Evolutionary conservation across 2,888 invertebrate species (phyloP).

Genomic region (Escarpia spicata): DNA sequence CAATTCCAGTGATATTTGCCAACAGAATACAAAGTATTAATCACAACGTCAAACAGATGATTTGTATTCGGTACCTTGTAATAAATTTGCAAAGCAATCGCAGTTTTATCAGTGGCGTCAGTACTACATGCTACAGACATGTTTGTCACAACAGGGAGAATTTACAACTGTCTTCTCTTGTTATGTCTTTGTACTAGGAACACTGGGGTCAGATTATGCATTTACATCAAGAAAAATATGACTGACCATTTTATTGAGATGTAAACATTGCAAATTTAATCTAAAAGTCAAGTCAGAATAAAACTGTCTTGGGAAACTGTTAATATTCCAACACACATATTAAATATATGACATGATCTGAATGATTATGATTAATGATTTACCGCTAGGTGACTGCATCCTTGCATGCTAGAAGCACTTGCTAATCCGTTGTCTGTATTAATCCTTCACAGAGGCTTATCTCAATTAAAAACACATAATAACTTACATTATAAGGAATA

Average conservation of each 20-base stretch:
- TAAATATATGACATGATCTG: too few species aligned
- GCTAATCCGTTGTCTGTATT: neutral
- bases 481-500: neutral
- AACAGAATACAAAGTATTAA: neutral
- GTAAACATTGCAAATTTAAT: neutral
- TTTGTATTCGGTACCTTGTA: neutral
- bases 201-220: neutral
- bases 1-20: neutral
- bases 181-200: neutral
- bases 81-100: neutral
- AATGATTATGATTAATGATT: neutral
- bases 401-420: neutral
- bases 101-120: neutral
- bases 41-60: neutral
- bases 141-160: neutral
- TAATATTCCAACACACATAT: too few species aligned
- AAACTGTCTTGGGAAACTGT: neutral
- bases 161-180: neutral
- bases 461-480: neutral
- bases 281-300: neutral
- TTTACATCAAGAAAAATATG: neutral
- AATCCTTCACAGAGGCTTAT: neutral
- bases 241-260: neutral
- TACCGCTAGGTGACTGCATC: neutral
- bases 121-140: neutral